Conservation (phyloP, 2,888 invertebrate species). For the Lepidocyrtinus sp. region DNA sequence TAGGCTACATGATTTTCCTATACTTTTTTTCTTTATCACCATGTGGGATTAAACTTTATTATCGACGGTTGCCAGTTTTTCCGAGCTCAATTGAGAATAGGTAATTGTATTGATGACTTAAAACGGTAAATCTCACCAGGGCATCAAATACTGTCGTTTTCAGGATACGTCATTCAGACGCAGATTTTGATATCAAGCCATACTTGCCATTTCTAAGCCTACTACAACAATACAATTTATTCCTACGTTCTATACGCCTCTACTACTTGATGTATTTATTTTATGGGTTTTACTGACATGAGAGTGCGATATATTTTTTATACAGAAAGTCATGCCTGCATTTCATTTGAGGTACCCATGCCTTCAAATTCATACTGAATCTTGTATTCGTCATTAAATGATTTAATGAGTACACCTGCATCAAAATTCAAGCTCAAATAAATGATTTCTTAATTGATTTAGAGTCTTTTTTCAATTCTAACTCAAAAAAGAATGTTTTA, state of each 20-base stretch:
- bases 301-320: constrained; percentile 11
- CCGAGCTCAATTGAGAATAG: constrained; percentile 6
- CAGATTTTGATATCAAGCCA: not conserved
- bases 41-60: constrained; percentile 39
- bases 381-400: too few relatives aligned
- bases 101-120: constrained; percentile 28
- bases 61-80: constrained; percentile 14
- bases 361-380: too few relatives aligned
- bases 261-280: not conserved
- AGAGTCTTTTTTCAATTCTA: too few relatives aligned
- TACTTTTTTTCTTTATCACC: not conserved
- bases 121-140: constrained; percentile 36
- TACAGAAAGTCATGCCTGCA: too few relatives aligned
- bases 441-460: too few relatives aligned
- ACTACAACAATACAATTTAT: too few relatives aligned
- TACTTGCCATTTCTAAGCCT: not conserved
- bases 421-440: too few relatives aligned
- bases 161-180: not conserved
- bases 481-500: too few relatives aligned
- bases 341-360: too few relatives aligned
- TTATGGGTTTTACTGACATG: constrained; percentile 3
- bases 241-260: not conserved
- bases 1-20: too few relatives aligned
- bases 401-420: too few relatives aligned
- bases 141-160: constrained; percentile 6